phyloP scores from a whole-genome alignment of 2,888 invertebrate species.

The Dasypogon diadema region DNA sequence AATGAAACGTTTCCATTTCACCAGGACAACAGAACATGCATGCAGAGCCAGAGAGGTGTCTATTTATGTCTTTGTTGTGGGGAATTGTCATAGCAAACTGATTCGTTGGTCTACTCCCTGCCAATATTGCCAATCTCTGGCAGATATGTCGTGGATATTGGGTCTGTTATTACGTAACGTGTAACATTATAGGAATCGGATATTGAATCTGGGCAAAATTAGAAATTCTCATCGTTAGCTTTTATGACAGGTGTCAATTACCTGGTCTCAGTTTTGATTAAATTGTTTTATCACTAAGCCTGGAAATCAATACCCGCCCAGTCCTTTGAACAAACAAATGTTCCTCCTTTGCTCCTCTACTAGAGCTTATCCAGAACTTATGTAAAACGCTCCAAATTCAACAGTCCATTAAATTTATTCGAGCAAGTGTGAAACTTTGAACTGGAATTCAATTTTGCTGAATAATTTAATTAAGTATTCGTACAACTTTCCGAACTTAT shows the following conservation, averaged over 20 bases:
- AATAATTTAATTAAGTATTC: slow-evolving; percentile 26
- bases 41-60: slow-evolving; percentile 9
- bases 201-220: slow-evolving; percentile 12
- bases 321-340: too few species aligned
- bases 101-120: neutral
- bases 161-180: slow-evolving; percentile 6
- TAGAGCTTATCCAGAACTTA: too few species aligned
- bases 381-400: too few species aligned
- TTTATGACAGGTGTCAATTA: neutral
- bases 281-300: neutral
- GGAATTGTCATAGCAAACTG: neutral
- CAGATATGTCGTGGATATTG: slow-evolving; percentile 11
- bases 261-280: slow-evolving; percentile 7
- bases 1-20: slow-evolving; percentile 18
- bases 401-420: neutral
- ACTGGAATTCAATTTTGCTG: slow-evolving; percentile 1
- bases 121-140: neutral
- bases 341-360: slow-evolving; percentile 9
- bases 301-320: neutral
- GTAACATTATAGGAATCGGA: neutral
- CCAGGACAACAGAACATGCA: neutral
- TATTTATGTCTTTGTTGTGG: neutral
- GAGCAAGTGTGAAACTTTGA: neutral
- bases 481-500: neutral
- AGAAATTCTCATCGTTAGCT: neutral